Conservation (phyloP, 2,888 invertebrate genomes). For the Caradrina kadenii region DNA sequence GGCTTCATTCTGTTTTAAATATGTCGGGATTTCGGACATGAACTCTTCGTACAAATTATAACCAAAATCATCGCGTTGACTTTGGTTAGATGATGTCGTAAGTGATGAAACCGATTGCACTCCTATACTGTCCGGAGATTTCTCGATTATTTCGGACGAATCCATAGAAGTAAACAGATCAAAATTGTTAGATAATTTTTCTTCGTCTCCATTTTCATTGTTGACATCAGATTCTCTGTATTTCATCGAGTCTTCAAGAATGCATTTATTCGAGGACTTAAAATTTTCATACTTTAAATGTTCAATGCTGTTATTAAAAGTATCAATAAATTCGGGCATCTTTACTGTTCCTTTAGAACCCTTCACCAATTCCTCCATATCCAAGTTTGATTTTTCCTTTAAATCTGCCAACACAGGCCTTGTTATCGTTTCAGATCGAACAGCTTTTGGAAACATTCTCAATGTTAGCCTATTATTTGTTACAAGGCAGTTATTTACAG, state of each 20-base stretch:
- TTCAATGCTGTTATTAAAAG: slow-evolving; percentile 17
- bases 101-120: slow-evolving; percentile 49
- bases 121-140: slow-evolving; percentile 51
- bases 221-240: slow-evolving; percentile 20
- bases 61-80: slow-evolving; percentile 54
- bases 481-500: slow-evolving; percentile 65
- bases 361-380: slow-evolving; percentile 54
- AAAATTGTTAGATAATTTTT: slow-evolving; percentile 45
- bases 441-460: slow-evolving; percentile 78
- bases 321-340: slow-evolving; percentile 29
- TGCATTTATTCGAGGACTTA: slow-evolving; percentile 15
- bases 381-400: slow-evolving; percentile 60
- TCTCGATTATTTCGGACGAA: slow-evolving; percentile 38
- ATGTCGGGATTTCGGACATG: slow-evolving; percentile 73
- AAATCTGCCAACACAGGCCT: slow-evolving; percentile 72
- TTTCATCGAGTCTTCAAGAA: slow-evolving; percentile 14
- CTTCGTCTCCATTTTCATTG: slow-evolving; percentile 19
- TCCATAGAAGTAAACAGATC: slow-evolving; percentile 63
- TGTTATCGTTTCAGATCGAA: slow-evolving; percentile 82
- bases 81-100: slow-evolving; percentile 56
- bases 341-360: slow-evolving; percentile 27
- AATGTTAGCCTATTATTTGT: slow-evolving; percentile 80
- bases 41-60: slow-evolving; percentile 75
- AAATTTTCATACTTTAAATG: slow-evolving; percentile 14
- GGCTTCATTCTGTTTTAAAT: slow-evolving; percentile 68